Evolutionary conservation across 2,888 invertebrate species (phyloP).

Genomic region (Cartodere bifasciata): DNA sequence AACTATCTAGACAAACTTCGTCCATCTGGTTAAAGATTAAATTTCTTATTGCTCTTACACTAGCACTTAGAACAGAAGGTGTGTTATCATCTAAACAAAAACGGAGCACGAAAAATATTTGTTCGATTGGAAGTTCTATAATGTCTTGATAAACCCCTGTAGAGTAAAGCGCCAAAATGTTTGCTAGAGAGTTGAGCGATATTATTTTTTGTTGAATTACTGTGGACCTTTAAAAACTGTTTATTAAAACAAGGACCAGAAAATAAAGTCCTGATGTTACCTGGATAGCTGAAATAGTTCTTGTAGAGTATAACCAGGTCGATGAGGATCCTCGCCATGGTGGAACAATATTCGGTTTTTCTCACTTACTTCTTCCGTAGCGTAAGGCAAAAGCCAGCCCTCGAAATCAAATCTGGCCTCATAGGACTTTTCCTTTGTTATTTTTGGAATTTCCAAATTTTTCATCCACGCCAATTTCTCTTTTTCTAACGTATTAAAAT

Average conservation of each 20-base stretch:
- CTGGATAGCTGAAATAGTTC: conserved; percentile 73
- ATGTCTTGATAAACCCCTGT: conserved; percentile 66
- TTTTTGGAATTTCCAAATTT: conserved; percentile 44
- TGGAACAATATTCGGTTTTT: conserved; percentile 64
- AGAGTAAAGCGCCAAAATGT: conserved; percentile 58
- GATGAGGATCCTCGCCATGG: conserved; percentile 84
- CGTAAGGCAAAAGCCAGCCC: conserved; percentile 63
- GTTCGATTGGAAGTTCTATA: conserved; percentile 62
- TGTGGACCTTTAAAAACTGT: conserved; percentile 41
- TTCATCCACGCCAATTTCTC: conserved; percentile 87
- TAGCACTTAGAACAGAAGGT: conserved; percentile 57
- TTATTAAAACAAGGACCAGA: conserved; percentile 1
- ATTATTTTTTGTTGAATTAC: conserved; percentile 74
- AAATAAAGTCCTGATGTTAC: conserved; percentile 17
- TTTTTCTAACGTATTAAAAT: conserved; percentile 76
- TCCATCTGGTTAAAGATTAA: conserved; percentile 66
- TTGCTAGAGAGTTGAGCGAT: conserved; percentile 67
- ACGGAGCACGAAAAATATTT: conserved; percentile 66
- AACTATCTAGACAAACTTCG: conserved; percentile 59
- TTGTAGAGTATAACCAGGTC: conserved; percentile 82
- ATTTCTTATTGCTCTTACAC: conserved; percentile 61
- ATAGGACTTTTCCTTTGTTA: conserved; percentile 46
- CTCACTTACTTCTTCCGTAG: conserved; percentile 46
- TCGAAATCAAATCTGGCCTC: conserved; percentile 77
- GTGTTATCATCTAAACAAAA: conserved; percentile 79